Evolutionary conservation across 2,797 vertebrate genomes (phyloP).

Genomic region (Chiroxiphia lanceolata): DNA sequence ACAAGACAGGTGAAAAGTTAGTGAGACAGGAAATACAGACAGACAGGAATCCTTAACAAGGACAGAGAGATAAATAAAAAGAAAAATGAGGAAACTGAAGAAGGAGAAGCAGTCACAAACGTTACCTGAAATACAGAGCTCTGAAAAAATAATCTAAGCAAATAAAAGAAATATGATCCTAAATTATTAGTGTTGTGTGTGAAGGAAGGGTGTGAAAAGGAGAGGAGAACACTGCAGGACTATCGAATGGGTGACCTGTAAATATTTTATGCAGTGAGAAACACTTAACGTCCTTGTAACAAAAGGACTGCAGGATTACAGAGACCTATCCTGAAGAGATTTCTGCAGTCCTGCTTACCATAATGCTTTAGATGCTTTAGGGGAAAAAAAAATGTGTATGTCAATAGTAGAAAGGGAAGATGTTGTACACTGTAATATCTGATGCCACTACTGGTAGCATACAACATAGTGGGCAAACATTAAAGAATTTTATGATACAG

Average conservation of each 20-base stretch:
- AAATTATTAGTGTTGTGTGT: not conserved
- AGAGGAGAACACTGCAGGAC: not conserved
- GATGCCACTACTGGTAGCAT: not conserved
- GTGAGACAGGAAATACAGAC: not conserved
- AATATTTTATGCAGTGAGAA: not conserved
- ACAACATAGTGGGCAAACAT: not conserved
- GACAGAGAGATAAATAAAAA: not conserved
- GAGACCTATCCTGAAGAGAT: not conserved
- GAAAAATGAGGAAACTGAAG: not conserved
- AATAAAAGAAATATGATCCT: not conserved
- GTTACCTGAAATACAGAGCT: not conserved
- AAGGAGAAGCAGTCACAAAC: not conserved
- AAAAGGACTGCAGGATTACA: not conserved
- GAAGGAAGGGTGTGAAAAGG: not conserved
- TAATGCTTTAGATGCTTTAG: not conserved
- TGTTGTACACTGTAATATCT: not conserved
- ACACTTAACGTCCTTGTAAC: not conserved
- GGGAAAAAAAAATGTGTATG: not conserved
- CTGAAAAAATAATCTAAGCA: not conserved
- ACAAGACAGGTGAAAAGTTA: constrained; percentile 23
- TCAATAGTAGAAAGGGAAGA: not conserved
- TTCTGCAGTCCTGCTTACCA: not conserved
- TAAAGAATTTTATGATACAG: not conserved
- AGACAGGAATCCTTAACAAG: not conserved
- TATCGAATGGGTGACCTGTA: not conserved